These are phyloP conservation scores for Idaea aversata DNA, from an alignment of 2,888 invertebrate species.

Conservation along the genomic window DNA sequence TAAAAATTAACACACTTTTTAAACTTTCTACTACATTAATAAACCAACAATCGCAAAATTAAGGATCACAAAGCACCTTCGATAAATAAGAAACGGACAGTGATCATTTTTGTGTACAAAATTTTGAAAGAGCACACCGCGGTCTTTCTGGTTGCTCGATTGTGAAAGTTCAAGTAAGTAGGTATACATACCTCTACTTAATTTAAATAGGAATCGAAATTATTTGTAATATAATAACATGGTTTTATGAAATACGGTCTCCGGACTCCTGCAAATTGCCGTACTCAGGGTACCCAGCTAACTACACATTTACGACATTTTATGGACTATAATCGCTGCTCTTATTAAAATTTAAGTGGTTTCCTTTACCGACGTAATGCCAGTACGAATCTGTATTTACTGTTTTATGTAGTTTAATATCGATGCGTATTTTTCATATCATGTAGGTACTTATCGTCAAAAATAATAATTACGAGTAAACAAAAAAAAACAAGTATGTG, in stretches of 20 bases:
- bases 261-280: conserved; percentile 49
- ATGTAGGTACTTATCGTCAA: background rate
- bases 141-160: background rate
- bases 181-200: background rate
- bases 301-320: conserved; percentile 75
- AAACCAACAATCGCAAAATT: no score
- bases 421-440: background rate
- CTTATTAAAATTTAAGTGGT: conserved; percentile 77
- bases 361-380: conserved; percentile 61
- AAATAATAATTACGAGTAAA: no score
- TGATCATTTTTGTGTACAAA: no score
- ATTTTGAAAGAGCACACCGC: no score
- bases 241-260: conserved; percentile 18
- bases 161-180: background rate
- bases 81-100: no score
- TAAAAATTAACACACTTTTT: no score
- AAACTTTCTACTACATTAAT: no score
- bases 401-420: background rate
- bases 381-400: conserved; percentile 12
- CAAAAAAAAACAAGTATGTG: no score
- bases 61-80: no score
- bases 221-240: conserved; percentile 9
- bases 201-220: conserved; percentile 6
- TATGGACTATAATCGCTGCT: conserved; percentile 74
- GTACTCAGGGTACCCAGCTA: conserved; percentile 57